Base-by-base conservation (phyloP, 2,113 vertebrate species). In the Vimba vimba region DNA sequence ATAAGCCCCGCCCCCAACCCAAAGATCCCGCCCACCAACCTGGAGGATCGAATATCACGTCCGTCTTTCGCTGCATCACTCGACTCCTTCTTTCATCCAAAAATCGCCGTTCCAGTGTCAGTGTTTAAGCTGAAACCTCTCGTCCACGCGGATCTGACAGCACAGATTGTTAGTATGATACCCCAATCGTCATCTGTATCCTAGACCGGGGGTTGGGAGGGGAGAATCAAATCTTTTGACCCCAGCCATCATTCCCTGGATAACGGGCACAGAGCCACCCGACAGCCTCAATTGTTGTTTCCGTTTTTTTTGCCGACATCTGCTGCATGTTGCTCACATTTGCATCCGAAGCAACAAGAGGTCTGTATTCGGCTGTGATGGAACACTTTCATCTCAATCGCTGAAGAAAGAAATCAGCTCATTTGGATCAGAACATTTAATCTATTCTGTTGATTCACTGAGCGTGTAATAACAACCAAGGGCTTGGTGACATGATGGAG, bases 401-500 rank as follows among this genome's bases (percentile, higher is more conserved):
- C 83, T 87, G 62, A 27, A 71, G 50, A 87, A 43, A 82, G 90
- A 87, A 62, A 85, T 83, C 71, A 30, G 43, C 52, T 69, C n/a
- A 39, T 73, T 78, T 45, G 62, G 73, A 76, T 55, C 81, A 19
- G 12, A 62, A 62, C 47, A 30, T 52, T 57, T 27, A 25, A 57
- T 82, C 62, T 73, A 82, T 74, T 30, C 36, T 66, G 57, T 87
- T 57, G 76, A 52, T 87, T 85, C 87, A 80, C 82, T 90, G 39
- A 85, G 83, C 71, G 79, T 30, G 50, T 84, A 82, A 57, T 85
- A 76, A 55, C 80, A 79, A 68, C 55, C 87, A 45, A 84, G 89
- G 82, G 88, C 86, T 85, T 87, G 25, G 43, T 47, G 87, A 82
- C 62, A 89, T 80, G 86, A 95, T 95, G 97, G 96, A 97, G 95